phyloP scores from a whole-genome alignment of 2,797 vertebrate genomes.

The Cygnus olor region DNA sequence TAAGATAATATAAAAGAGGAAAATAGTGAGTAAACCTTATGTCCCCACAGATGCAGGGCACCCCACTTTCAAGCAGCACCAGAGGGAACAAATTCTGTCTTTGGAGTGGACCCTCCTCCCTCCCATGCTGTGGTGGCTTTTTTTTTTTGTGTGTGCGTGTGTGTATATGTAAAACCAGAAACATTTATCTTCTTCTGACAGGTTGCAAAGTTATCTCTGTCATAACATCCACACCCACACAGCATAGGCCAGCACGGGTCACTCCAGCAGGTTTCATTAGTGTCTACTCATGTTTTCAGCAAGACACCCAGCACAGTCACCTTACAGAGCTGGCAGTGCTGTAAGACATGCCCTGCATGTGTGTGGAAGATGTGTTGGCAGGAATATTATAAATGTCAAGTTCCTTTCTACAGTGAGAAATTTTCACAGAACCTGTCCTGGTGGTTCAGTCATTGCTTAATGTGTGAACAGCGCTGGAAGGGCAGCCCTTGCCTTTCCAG shows the following conservation, averaged over 20 bases:
- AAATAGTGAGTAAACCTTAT: background rate
- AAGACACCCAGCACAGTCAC: background rate
- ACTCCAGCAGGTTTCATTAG: background rate
- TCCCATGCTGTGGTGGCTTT: background rate
- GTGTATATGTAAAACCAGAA: background rate
- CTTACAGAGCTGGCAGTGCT: background rate
- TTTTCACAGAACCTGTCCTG: background rate
- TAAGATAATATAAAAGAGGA: background rate
- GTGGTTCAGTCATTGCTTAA: background rate
- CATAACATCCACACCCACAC: accelerated
- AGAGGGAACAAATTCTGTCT: background rate
- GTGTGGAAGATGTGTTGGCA: background rate
- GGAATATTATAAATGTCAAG: background rate
- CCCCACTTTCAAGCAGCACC: background rate
- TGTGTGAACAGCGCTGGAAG: background rate
- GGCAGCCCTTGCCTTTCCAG: background rate
- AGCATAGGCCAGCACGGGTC: background rate
- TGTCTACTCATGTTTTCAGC: background rate
- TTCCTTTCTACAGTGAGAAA: background rate
- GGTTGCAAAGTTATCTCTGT: background rate
- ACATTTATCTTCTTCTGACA: background rate
- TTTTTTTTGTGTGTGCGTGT: background rate
- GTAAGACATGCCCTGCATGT: background rate
- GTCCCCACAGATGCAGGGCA: background rate
- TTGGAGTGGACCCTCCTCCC: background rate